Evolutionary conservation across 1,140 invertebrate species (phyloP).

Genomic region (Hesperophylax magnus): DNA sequence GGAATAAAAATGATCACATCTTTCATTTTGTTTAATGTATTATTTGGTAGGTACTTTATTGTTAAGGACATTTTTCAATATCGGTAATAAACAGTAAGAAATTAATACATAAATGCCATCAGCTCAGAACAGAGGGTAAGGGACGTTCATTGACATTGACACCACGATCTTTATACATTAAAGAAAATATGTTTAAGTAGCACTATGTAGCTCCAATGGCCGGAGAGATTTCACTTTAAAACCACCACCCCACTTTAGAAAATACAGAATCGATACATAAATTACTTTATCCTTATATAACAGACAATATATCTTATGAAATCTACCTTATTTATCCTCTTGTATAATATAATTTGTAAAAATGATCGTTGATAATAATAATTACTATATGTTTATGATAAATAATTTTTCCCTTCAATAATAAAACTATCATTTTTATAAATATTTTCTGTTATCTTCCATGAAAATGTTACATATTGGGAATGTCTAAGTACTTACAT

Average conservation of each 20-base stretch:
- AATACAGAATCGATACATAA: conserved; percentile 3
- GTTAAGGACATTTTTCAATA: too few relatives aligned
- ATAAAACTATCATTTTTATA: conserved; percentile 50
- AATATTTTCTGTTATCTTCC: conserved; percentile 53
- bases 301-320: conserved; percentile 47
- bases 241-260: conserved; percentile 18
- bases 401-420: conserved; percentile 48
- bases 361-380: conserved; percentile 55
- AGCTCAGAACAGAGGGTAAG: not conserved
- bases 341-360: conserved; percentile 54
- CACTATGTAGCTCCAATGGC: not conserved
- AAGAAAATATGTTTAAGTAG: too few relatives aligned
- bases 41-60: too few relatives aligned
- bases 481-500: conserved; percentile 58
- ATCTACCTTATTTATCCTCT: conserved; percentile 47
- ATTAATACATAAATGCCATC: conserved; percentile 7
- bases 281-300: conserved; percentile 30
- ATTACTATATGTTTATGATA: conserved; percentile 41
- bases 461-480: conserved; percentile 51
- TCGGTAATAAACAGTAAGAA: not conserved
- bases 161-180: not conserved
- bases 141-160: not conserved
- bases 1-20: too few relatives aligned
- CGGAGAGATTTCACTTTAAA: conserved; percentile 18
- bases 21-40: too few relatives aligned